Base-by-base conservation (phyloP, 2,113 vertebrate species). In the Rafetus swinhoei region DNA sequence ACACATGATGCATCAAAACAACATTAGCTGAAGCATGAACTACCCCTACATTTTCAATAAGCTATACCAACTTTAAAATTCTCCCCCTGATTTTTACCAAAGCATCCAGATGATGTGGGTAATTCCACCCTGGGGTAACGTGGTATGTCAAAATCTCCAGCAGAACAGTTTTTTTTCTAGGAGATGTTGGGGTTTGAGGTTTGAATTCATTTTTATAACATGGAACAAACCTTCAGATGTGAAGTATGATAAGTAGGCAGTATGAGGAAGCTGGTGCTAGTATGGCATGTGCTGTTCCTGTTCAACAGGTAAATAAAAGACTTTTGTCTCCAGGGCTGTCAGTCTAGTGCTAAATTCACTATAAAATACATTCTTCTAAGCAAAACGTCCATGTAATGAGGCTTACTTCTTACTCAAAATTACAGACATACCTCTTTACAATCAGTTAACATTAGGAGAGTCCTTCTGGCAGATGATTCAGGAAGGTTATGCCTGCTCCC, bases 401-500 rank as follows among this genome's bases (percentile, higher is more conserved):
- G 10, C 94, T 92, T 91, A 85, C 91, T 94, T 87, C n/a, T 82
- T 35, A 89, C 84, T 92, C 29, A 90, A 54, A 94, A 93, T 85
- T 96, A 93, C 83, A 94, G 96, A 93, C 88, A 95, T 97, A 97
- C 96, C 95, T 95, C 93, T 85, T 85, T 57, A 7, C 10, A 32
- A 95, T 96, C 95, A 90, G 94, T 95, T 96, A 96, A 86, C 62
- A 16, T 0, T 57, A 86, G 59, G 60, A 79, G 57, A 57, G 6
- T 24, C 29, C n/a, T 82, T 27, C 62, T 91, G 93, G 91, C 93
- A 96, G 91, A 95, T 95, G 92, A 85, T 56, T 95, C 87, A 65
- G 93, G 95, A 97, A 5, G 11, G 88, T 83, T 76, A 81, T 45
- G 74, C 62, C 87, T 96, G 85, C 45, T 76, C 45, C 50, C 65